Base-by-base conservation (phyloP, 1,140 invertebrate genomes). In the Drosophila ironensis region DNA sequence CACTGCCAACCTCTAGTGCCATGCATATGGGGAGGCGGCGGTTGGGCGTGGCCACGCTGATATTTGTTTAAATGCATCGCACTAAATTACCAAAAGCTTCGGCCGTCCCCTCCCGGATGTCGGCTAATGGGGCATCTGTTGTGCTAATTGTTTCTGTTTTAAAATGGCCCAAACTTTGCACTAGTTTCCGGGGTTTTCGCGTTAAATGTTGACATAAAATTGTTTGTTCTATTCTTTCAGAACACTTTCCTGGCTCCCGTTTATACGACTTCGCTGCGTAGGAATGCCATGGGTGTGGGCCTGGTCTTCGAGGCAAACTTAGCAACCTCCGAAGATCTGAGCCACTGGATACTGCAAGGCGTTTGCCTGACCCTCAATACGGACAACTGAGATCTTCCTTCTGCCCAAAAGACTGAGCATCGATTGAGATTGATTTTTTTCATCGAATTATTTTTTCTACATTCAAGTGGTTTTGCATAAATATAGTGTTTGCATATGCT, bases 301-400 rank as follows among this genome's bases (percentile, higher is more conserved):
- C 91, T 97, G 4, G 95, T 98, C 7, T 97, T 98, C 90, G 96
- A 97, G 90, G 95, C 96, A 0, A 94, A 98, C 90, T 91, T 98
- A 14, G 92, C 92, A 42, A 97, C 96, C 1, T 91, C 92, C 0
- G 94, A 96, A 81, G 95, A 97, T 88, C 90, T 92, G 20, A 97
- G 95, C 70, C 94, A 96, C 88, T 98, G 97, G 97, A 92, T 97
- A 14, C 90, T 98, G 25, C 96, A 97, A 90, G 96, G 96, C 20
- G 95, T 97, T 42, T 97, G 96, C 89, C 91, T 98, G 20, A 92
- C 95, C 35, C 92, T 98, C 70, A 98, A 97, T 89, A 94, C 93
- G 3, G 78, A 82, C 45, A 57, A 40, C 17, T 84, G 64, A 30
- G 9, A 5, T 7, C 12, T 12, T 12, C 2, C 12, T 6, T 30